A percentile compares a stretch with the other conserved stretches of the same genome.
Conservation (phyloP, 1,140 invertebrate genomes). For the Neodiprion virginianus region DNA sequence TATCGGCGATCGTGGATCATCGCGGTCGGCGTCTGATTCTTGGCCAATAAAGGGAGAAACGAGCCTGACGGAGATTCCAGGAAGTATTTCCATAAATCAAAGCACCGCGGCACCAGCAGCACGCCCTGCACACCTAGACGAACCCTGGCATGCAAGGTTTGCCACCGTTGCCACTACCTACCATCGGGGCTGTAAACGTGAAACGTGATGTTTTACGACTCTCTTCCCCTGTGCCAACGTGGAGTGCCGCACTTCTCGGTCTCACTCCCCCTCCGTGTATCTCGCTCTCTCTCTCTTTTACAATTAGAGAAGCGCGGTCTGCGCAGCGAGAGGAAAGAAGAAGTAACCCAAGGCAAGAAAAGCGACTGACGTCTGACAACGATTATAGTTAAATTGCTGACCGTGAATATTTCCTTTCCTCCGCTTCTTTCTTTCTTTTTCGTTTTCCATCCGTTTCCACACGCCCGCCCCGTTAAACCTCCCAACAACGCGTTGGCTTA, state of each 20-base stretch:
- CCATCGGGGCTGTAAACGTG: not conserved
- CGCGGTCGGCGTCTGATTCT: not conserved
- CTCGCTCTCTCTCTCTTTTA: slow-evolving; percentile 16
- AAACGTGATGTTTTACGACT: slow-evolving; percentile 1
- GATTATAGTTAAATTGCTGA: not conserved
- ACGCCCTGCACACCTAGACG: not conserved
- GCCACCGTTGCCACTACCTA: not conserved
- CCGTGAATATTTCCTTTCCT: too few relatives aligned
- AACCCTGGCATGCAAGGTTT: not conserved
- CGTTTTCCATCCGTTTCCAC: too few relatives aligned
- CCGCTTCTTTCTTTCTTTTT: too few relatives aligned
- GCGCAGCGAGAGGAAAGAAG: not conserved
- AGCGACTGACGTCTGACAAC: not conserved
- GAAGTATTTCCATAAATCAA: slow-evolving; percentile 8
- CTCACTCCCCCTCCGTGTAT: slow-evolving; percentile 12
- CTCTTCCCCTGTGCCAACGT: not conserved
- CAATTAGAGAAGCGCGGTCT: not conserved
- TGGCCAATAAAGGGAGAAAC: not conserved
- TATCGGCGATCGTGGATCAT: not conserved
- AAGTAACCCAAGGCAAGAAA: not conserved
- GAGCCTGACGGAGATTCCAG: not conserved
- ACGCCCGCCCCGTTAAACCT: too few relatives aligned
- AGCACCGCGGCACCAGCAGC: not conserved
- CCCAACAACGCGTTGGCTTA: too few relatives aligned
- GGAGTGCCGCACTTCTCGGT: not conserved